phyloP scores from a whole-genome alignment of 2,888 invertebrate species.

The Sepioteuthis lessoniana region DNA sequence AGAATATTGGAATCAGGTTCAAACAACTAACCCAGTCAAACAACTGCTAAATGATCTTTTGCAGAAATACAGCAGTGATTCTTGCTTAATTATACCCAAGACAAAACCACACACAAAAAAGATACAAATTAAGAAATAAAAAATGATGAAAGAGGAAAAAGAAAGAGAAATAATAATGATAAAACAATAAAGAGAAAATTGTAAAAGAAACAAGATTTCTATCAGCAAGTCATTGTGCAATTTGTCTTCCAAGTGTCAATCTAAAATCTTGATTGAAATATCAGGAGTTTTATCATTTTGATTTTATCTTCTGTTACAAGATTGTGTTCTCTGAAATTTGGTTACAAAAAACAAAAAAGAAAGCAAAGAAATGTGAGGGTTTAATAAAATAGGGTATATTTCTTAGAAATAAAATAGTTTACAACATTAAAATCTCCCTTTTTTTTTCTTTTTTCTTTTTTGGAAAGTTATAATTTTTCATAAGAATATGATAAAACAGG shows the following conservation, averaged over 20 bases:
- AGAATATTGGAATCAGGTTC: constrained; percentile 5
- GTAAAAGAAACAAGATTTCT: not conserved
- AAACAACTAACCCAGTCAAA: not conserved
- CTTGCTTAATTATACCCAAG: not conserved
- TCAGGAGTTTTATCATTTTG: not conserved
- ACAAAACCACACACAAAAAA: not conserved
- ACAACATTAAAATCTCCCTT: too few species aligned
- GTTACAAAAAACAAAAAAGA: not conserved
- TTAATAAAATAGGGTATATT: too few species aligned
- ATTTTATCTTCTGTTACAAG: not conserved
- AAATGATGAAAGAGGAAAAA: not conserved
- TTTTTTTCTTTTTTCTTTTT: too few species aligned
- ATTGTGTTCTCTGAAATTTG: not conserved
- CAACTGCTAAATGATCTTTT: not conserved
- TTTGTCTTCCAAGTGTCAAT: not conserved
- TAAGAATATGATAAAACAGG: too few species aligned
- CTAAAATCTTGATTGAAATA: constrained; percentile 8
- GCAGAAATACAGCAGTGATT: not conserved
- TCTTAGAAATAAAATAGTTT: too few species aligned
- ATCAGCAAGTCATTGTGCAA: not conserved
- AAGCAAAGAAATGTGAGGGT: too few species aligned
- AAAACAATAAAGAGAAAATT: not conserved
- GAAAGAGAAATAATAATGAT: not conserved
- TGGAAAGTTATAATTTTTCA: too few species aligned
- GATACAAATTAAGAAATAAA: not conserved